A percentile compares a stretch with the other conserved stretches of the same genome.
Conservation (phyloP, 2,797 vertebrate species). For the Apodemus agrarius region DNA sequence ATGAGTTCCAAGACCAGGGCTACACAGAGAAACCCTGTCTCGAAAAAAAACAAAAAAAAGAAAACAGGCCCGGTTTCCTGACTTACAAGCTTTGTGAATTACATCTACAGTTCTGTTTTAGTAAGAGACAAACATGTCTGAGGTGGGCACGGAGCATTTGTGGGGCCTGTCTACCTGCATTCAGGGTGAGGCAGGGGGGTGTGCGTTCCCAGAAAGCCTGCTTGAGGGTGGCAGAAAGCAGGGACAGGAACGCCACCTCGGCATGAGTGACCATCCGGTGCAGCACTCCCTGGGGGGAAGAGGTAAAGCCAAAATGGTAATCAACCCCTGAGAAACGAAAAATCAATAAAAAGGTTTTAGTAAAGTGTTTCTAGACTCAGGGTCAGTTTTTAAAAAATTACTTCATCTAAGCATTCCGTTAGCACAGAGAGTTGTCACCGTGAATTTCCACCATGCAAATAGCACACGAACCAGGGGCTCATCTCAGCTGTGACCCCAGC, state of each 20-base stretch:
- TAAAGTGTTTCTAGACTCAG: background rate
- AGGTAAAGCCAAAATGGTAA: background rate
- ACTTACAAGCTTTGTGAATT: background rate
- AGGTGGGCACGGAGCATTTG: background rate
- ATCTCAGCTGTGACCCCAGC: background rate
- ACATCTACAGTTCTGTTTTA: background rate
- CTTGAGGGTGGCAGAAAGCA: background rate
- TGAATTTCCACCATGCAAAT: background rate
- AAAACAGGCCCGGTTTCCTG: background rate
- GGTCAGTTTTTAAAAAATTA: background rate
- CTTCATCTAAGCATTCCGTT: constrained; percentile 22
- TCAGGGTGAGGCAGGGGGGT: background rate
- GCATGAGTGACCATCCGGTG: background rate
- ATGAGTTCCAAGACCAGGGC: too few species aligned
- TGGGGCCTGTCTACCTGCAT: background rate
- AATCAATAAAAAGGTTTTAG: background rate
- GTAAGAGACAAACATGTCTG: background rate
- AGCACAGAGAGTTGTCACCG: background rate
- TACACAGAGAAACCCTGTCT: too few species aligned
- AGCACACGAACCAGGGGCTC: background rate
- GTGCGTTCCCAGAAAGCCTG: background rate
- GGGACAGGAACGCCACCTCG: background rate
- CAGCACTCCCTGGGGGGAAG: background rate
- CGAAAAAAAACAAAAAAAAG: too few species aligned
- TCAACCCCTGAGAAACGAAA: constrained; percentile 8